A percentile compares a stretch with the other conserved stretches of the same genome.
Conservation (phyloP, 1,140 invertebrate species). For the Papilio polytes region DNA sequence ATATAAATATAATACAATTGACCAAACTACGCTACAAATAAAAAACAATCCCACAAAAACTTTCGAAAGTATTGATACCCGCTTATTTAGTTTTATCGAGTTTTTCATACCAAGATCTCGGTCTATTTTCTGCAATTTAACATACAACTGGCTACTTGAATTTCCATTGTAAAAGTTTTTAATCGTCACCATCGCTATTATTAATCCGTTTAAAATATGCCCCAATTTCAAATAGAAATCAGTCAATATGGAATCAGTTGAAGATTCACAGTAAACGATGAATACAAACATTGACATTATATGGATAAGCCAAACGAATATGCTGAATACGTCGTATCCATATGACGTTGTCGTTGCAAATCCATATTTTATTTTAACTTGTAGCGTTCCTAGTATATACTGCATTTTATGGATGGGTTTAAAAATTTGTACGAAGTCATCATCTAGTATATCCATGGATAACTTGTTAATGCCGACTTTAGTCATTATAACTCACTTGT, state of each 20-base stretch:
- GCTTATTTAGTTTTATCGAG: conserved; percentile 40
- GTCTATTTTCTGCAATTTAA: conserved; percentile 64
- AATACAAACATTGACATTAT: conserved; percentile 27
- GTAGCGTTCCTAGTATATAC: conserved; percentile 46
- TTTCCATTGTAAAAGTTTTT: conserved; percentile 45
- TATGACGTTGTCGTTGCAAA: conserved; percentile 50
- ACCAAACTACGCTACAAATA: conserved; percentile 30
- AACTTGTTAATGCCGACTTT: conserved; percentile 50
- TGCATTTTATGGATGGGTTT: conserved; percentile 48
- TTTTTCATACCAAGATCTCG: conserved; percentile 49
- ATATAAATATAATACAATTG: conserved; percentile 36
- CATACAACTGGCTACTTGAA: conserved; percentile 53
- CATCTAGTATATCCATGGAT: conserved; percentile 54
- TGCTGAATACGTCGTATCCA: conserved; percentile 44
- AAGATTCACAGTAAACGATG: conserved; percentile 29
- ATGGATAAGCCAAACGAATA: conserved; percentile 43
- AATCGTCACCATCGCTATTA: conserved; percentile 36
- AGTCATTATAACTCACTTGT: conserved; percentile 29
- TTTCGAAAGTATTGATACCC: conserved; percentile 3
- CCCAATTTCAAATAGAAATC: conserved; percentile 42
- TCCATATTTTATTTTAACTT: conserved; percentile 52
- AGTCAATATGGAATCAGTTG: conserved; percentile 37
- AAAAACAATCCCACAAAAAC: background rate
- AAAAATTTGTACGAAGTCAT: conserved; percentile 59
- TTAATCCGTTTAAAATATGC: conserved; percentile 36